Evolutionary conservation across 2,888 invertebrate genomes (phyloP).

Genomic region (Lasioglossum calceatum): DNA sequence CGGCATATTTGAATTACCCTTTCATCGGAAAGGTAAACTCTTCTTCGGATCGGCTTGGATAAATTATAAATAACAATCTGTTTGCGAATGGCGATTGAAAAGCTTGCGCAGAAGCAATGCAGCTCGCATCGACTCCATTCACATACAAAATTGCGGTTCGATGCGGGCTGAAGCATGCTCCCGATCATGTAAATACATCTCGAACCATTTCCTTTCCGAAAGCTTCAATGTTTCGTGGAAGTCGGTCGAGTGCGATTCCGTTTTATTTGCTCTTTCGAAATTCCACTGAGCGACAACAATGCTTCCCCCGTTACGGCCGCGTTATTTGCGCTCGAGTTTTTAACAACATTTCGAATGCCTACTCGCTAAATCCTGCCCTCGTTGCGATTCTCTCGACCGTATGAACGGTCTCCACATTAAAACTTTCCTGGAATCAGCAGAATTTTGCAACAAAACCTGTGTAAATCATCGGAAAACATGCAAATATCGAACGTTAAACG

Average conservation of each 20-base stretch:
- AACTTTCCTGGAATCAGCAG: conserved; percentile 10
- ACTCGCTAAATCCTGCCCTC: neutral
- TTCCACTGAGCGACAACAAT: conserved; percentile 42
- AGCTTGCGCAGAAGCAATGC: conserved; percentile 16
- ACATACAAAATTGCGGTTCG: conserved; percentile 44
- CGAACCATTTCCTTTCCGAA: conserved; percentile 55
- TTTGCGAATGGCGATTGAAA: neutral
- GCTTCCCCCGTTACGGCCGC: neutral
- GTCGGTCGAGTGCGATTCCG: conserved; percentile 54
- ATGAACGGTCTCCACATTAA: neutral
- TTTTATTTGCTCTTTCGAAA: conserved; percentile 55
- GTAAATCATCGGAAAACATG: neutral
- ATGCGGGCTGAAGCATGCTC: conserved; percentile 34
- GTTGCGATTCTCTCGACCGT: neutral
- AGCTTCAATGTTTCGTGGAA: conserved; percentile 46
- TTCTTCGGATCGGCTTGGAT: neutral
- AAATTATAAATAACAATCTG: conserved; percentile 15
- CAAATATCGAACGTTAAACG: neutral
- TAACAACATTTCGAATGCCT: conserved; percentile 40
- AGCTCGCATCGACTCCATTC: conserved; percentile 24
- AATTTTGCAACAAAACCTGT: neutral
- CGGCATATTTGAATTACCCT: neutral
- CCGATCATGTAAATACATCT: conserved; percentile 53
- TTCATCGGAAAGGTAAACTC: neutral
- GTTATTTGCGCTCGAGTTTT: conserved; percentile 35